phyloP scores from a whole-genome alignment of 2,113 vertebrate species.

The Daboia siamensis region DNA sequence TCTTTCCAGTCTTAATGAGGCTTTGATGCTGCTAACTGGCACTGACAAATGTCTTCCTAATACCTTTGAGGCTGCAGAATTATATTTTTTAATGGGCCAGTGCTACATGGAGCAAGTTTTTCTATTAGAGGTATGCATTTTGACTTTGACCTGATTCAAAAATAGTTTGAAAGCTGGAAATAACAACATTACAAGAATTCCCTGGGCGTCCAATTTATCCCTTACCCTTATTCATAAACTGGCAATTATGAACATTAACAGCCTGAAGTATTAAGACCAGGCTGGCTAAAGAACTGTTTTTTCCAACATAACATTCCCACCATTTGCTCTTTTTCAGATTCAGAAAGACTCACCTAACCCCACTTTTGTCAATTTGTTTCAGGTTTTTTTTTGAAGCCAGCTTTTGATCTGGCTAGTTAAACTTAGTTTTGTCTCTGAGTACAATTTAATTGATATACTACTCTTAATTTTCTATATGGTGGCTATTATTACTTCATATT shows the following conservation, averaged over 20 bases:
- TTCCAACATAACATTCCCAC: background rate
- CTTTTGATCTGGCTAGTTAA: background rate
- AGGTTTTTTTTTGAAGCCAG: background rate
- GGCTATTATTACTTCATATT: background rate
- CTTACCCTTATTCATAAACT: background rate
- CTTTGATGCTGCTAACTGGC: constrained; percentile 51
- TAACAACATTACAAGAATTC: background rate
- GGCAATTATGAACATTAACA: background rate
- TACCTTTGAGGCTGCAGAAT: constrained; percentile 58
- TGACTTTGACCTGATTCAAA: background rate
- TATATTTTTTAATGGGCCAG: constrained; percentile 70
- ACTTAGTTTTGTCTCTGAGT: background rate
- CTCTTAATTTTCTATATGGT: background rate
- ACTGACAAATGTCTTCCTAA: constrained; percentile 34
- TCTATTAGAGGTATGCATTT: constrained; percentile 59
- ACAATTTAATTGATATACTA: background rate
- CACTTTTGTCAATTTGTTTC: background rate
- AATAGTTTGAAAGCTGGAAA: background rate
- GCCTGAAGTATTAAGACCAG: background rate
- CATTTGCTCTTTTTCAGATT: background rate
- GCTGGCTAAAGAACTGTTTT: background rate
- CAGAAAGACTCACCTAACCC: background rate
- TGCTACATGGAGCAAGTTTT: constrained; percentile 71
- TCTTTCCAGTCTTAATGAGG: constrained; percentile 66
- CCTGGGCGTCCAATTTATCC: background rate